Evolutionary conservation across 1,140 invertebrate species (phyloP), one percentile per base, ranked within the genome.

Genomic region (Hyles vespertilio): DNA sequence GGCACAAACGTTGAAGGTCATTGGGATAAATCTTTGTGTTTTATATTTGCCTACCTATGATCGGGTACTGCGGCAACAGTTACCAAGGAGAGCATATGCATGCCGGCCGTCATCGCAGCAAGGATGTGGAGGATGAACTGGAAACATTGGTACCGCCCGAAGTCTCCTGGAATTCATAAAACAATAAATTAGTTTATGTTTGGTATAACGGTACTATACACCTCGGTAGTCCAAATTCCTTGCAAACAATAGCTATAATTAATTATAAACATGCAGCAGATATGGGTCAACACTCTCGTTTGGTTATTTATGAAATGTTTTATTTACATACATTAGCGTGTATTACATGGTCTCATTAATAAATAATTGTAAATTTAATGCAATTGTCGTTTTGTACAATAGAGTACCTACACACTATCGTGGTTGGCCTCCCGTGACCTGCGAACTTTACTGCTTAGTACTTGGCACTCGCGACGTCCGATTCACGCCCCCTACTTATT

Each of bases 21-120:
- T 45, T 22, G 12, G 11, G 7, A 22, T 22, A 9, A 33, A 2
- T 8, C 10, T 8, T 51, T 51, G 12, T 45, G 40, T 54, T 11
- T 5, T 52, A 9, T 10, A 11, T 50, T 50, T 11, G 5, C 58
- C 47, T 80, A 93, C 93, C 92, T 92, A 80, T 96, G 93, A 9
- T 93, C 91, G 0, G 95, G 95, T 22, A 95, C 93, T 2, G 94
- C 94, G 2, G 94, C 94, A 0, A 96, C 94, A 0, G 94, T 95
- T 3, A 95, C 91, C 34, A 96, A 77, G 0, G 93, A 93, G 44
- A 96, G 72, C 95, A 96, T 96, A 71, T 96, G 94, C 62, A 96
- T 83, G 2, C 95, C 95, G 11, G 95, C 94, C 2, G 93, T 94
- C 57, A 95, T 78, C 3, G 93, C 94, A 5, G 93, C 92, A 32